Percentiles rank a stretch among this genome's conserved stretches.
Evolutionary conservation across 53 echinoderm and acorn worm genomes (phyloP).

Genomic region (Pentamera pediparva): DNA sequence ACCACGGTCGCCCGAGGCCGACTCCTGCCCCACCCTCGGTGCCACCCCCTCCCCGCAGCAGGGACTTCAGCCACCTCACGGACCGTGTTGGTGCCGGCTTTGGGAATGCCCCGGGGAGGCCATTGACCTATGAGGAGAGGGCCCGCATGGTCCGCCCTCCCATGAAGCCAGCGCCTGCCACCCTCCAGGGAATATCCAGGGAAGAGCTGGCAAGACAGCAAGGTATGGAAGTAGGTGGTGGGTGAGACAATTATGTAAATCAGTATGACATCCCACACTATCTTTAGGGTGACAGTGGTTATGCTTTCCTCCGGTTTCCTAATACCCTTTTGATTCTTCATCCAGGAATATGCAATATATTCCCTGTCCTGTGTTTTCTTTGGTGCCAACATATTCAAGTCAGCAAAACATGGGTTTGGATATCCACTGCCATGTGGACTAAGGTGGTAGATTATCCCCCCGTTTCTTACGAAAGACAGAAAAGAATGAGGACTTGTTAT

Average conservation of each 20-base stretch:
- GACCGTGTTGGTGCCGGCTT: neutral
- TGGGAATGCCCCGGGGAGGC: neutral
- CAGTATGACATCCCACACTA: neutral
- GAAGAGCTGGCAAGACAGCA: slow-evolving; percentile 20
- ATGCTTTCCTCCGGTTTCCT: neutral
- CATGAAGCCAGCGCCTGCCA: neutral
- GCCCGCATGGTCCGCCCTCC: neutral
- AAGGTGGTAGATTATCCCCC: no score
- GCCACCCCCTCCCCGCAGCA: slow-evolving; percentile 8
- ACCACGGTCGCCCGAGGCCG: neutral
- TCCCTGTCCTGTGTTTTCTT: neutral
- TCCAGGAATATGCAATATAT: neutral
- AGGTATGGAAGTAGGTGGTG: no score
- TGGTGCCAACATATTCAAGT: no score
- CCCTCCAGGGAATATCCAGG: neutral
- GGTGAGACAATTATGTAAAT: no score
- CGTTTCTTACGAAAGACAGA: no score
- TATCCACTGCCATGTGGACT: no score
- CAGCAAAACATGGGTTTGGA: no score
- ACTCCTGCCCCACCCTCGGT: slow-evolving; percentile 2
- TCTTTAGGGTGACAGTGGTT: neutral
- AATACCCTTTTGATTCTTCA: neutral
- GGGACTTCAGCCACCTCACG: neutral
- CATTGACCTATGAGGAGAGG: neutral
- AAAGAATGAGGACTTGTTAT: no score